Conservation (phyloP, 2,797 vertebrate species). For the Halcyon leucocephala region DNA sequence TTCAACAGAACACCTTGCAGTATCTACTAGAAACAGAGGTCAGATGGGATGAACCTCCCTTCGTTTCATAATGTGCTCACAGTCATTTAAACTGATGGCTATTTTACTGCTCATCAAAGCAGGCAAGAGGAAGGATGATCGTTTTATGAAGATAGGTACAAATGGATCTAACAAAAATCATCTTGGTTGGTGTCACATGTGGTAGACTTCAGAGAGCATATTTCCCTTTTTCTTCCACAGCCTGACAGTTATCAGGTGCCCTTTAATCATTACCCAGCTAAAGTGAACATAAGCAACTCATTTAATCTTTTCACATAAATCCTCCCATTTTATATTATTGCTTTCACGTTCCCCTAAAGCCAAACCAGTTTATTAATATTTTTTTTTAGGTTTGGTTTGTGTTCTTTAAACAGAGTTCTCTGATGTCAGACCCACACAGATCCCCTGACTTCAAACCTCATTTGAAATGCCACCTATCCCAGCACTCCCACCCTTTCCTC, state of each 20-base stretch:
- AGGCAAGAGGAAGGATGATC: background rate
- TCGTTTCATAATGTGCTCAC: background rate
- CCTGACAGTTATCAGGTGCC: background rate
- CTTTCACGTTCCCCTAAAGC: background rate
- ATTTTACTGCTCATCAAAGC: background rate
- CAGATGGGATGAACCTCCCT: background rate
- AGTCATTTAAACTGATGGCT: background rate
- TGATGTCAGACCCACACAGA: background rate
- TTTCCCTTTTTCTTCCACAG: background rate
- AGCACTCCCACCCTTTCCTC: background rate
- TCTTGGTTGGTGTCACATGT: background rate
- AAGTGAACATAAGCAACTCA: conserved; percentile 16
- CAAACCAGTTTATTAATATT: background rate
- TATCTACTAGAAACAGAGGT: background rate
- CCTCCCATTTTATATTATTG: conserved; percentile 2
- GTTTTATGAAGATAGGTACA: background rate
- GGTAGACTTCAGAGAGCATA: background rate
- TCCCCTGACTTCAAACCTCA: background rate
- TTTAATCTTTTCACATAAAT: background rate
- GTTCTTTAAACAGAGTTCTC: background rate
- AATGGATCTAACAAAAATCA: conserved; percentile 24
- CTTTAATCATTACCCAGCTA: conserved; percentile 26
- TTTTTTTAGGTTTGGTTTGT: background rate
- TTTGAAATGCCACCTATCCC: background rate
- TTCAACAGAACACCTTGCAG: background rate